Evolutionary conservation across 2,797 vertebrate species (phyloP).

Genomic region (Trachurus trachurus): DNA sequence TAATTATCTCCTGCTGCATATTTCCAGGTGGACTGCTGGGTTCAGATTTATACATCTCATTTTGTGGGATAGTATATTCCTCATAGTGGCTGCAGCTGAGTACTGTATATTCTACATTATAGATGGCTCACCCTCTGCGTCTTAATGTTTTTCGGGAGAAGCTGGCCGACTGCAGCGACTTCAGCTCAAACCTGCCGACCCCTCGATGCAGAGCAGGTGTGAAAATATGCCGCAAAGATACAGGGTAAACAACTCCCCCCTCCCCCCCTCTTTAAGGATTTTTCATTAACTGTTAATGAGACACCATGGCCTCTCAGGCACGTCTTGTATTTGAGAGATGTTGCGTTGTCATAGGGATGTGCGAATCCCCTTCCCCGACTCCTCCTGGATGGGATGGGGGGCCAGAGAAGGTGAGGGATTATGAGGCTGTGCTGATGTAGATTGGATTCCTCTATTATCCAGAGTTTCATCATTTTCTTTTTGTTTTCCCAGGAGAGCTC

Average conservation of each 20-base stretch:
- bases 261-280: background rate
- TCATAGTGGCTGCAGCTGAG: constrained; percentile 11
- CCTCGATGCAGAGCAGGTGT: background rate
- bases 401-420: constrained; percentile 54
- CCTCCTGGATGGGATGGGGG: constrained; percentile 19
- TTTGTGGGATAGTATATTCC: constrained; percentile 15
- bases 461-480: constrained; percentile 23
- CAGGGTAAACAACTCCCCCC: constrained; percentile 10
- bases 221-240: constrained; percentile 6
- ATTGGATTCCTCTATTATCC: constrained; percentile 64
- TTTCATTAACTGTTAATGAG: constrained; percentile 36
- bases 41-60: constrained; percentile 54
- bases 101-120: background rate
- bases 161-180: constrained; percentile 8
- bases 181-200: constrained; percentile 1
- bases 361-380: constrained; percentile 27
- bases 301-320: constrained; percentile 26
- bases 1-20: constrained; percentile 33
- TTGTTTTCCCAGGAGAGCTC: constrained; percentile 37
- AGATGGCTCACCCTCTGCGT: background rate
- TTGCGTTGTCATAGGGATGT: constrained; percentile 45
- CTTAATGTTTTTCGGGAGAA: background rate
- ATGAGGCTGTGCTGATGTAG: constrained; percentile 54
- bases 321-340: constrained; percentile 35
- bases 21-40: constrained; percentile 27